Evolutionary conservation across 2,113 vertebrate genomes (phyloP).

Genomic region (Calyptommatus sinebrachiatus): DNA sequence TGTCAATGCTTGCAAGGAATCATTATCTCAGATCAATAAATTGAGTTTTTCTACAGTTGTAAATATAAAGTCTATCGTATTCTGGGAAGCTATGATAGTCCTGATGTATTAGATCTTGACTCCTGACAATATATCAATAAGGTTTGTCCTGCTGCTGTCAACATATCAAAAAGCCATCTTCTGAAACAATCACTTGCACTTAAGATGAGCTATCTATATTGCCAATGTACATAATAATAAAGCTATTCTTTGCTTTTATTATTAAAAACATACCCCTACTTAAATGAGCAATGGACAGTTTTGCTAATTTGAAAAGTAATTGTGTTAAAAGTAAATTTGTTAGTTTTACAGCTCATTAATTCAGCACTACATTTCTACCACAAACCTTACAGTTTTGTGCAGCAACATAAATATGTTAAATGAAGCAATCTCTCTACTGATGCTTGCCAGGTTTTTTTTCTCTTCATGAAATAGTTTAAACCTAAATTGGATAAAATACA

Average conservation of each 20-base stretch:
- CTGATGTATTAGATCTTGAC: neutral
- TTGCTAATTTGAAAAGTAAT: neutral
- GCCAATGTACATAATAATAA: neutral
- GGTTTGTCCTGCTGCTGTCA: neutral
- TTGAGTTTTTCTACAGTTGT: neutral
- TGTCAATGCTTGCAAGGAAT: conserved; percentile 1
- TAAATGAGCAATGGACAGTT: neutral
- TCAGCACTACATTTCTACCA: neutral
- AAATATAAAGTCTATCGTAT: neutral
- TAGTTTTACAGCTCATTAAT: conserved; percentile 9
- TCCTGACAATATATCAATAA: neutral
- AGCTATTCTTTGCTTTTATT: neutral
- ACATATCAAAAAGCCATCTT: neutral
- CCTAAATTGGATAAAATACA: neutral
- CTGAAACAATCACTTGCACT: neutral
- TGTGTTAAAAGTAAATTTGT: neutral
- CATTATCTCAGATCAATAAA: conserved; percentile 24
- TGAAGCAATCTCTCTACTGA: neutral
- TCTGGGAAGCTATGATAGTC: neutral
- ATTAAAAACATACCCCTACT: neutral
- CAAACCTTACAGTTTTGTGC: neutral
- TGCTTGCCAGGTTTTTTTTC: neutral
- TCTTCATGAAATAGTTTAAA: neutral
- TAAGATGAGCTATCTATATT: neutral
- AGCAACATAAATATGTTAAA: rapidly evolving